A percentile compares a stretch with the other conserved stretches of the same genome.
These are phyloP conservation scores for Armadillidium nasatum DNA, from an alignment of 1,140 invertebrate species.

Conservation along the genomic window DNA sequence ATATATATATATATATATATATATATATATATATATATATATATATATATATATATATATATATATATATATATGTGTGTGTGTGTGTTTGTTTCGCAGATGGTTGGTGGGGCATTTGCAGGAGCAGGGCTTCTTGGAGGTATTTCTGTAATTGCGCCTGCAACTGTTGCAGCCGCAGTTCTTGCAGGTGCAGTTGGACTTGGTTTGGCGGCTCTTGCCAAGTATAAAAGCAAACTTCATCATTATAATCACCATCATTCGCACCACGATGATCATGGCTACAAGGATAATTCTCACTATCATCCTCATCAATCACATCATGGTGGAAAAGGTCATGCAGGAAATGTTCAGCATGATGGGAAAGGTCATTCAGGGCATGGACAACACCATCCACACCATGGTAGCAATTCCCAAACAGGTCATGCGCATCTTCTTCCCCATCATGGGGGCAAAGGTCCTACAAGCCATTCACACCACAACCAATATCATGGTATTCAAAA, in stretches of 20 bases:
- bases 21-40: no score
- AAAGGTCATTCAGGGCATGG: neutral
- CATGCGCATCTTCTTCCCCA: no score
- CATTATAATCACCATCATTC: neutral
- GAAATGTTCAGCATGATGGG: neutral
- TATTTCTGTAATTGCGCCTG: neutral
- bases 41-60: no score
- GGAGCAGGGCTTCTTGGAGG: no score
- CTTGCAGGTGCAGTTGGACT: neutral
- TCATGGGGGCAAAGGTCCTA: no score
- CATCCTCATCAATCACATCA: neutral
- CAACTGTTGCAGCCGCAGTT: neutral
- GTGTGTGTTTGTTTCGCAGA: no score
- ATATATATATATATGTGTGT: no score
- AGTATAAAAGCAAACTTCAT: neutral
- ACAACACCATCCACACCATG: neutral
- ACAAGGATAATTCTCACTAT: neutral
- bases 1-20: no score
- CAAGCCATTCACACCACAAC: no score
- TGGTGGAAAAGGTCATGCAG: neutral
- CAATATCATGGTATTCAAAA: no score
- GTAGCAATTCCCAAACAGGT: no score
- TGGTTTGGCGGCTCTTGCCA: neutral
- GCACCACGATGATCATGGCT: neutral
- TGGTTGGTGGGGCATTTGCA: no score